Base-by-base conservation (phyloP, 2,888 invertebrate genomes). In the Leucania comma region DNA sequence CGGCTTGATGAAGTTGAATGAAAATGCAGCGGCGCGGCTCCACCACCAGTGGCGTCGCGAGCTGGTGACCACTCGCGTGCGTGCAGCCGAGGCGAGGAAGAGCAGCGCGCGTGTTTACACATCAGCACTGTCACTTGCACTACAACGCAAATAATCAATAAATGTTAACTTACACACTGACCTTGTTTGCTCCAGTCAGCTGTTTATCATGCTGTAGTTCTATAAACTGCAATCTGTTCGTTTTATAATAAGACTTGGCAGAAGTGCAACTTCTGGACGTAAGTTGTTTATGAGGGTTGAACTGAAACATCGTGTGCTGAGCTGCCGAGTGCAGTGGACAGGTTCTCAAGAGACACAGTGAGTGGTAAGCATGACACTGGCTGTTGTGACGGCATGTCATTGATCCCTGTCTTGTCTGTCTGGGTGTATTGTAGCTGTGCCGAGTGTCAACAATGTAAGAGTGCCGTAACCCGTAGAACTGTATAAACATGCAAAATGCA, bases 181-280 rank as follows among this genome's bases (percentile, higher is more conserved):
- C 64, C 50, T 26, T 60, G 63, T 64, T 62, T 38, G n/a, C 20
- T 59, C 61, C 26, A 57, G 22, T 26, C 24, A 42, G 71, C 29
- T 56, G 32, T 22, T 26, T 46, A 46, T 57, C 54, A 32, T 70
- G 58, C 53, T 77, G 70, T 24, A 53, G 69, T 35, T 58, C 10
- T 56, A 6, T 12, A 61, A 42, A 60, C 42, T 46, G 22, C 20
- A 24, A 38, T 54, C 14, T 70, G 32, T 61, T n/a, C 26, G 42
- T 59, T 26, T 78, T 51, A 29, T 60, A 26, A 51, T 60, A 72
- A 72, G 14, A 72, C 51, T 72, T 78, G 78, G 78, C 75, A 73
- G 35, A 24, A 57, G 64, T 64, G 59, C 59, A 72, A 51, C 0
- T 0, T 26, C 42, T 42, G 38, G 29, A 48, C 2, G 22, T 32